Evolutionary conservation across 2,113 vertebrate species (phyloP).

Genomic region (Equus przewalskii): DNA sequence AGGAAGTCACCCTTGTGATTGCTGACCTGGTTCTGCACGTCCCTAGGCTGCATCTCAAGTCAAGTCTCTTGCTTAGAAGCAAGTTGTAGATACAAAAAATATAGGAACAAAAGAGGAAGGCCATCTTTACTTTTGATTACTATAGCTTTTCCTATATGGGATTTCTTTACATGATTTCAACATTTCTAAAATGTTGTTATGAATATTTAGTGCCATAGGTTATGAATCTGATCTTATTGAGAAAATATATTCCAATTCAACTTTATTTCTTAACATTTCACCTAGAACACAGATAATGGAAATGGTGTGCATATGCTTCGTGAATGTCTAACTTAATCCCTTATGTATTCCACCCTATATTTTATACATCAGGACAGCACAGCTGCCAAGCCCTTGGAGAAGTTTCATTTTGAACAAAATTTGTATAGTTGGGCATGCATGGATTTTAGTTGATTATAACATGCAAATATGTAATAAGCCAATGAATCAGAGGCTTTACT

Average conservation of each 20-base stretch:
- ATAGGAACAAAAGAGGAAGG: not conserved
- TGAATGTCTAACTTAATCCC: conserved; percentile 22
- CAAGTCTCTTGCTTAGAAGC: conserved; percentile 51
- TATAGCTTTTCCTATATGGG: not conserved
- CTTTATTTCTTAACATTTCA: conserved; percentile 47
- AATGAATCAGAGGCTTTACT: conserved; percentile 59
- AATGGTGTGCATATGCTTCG: not conserved
- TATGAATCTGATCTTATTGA: not conserved
- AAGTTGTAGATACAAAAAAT: conserved; percentile 14
- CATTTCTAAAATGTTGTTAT: not conserved
- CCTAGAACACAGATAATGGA: not conserved
- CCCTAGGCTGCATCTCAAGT: conserved; percentile 57
- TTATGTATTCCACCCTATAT: not conserved
- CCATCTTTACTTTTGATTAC: not conserved
- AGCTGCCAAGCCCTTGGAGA: not conserved
- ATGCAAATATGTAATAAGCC: conserved; percentile 71
- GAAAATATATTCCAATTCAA: not conserved
- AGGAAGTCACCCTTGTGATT: conserved; percentile 71
- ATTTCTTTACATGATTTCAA: not conserved
- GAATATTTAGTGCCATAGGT: not conserved
- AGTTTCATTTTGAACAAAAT: conserved; percentile 37
- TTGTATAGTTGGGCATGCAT: not conserved
- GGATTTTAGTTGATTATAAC: conserved; percentile 66
- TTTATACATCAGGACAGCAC: not conserved
- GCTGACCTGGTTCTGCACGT: conserved; percentile 74